Base-by-base conservation (phyloP, 2,797 vertebrate genomes). In the Furcifer pardalis region DNA sequence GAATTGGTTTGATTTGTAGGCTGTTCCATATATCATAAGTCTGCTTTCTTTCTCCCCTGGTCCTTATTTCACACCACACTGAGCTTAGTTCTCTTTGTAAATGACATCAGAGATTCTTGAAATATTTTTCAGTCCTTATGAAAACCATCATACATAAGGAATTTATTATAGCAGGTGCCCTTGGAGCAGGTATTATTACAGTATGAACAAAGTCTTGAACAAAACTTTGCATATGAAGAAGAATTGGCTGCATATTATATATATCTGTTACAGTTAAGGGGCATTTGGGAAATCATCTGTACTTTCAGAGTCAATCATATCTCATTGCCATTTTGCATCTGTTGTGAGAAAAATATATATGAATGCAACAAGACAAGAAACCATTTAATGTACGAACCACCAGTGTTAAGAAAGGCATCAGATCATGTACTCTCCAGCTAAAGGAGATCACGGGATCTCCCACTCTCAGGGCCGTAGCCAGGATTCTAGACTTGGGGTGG, bases 1-100 rank as follows among this genome's bases (percentile, higher is more conserved):
- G 79, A 85, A 71, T 92, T 92, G 40, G 40, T 86, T 88, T 60
- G 30, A 66, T 91, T 90, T 1, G 86, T 62, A 87, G 91, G 89
- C 85, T 83, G 83, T 86, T 85, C 87, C 90, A 71, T 74, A 68
- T 88, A 84, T 90, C 89, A 85, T 66, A 91, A 68, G 27, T 88
- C 46, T 87, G 52, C 82, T 32, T 52, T 76, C 35, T 88, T 19
- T 56, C 52, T 56, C 12, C 72, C 84, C 32, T 56, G 32, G 15
- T 19, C 25, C 27, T n/a, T 46, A 12, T 42, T 7, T 88, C 88
- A 83, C 56, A 81, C 88, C 49, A 85, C 42, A 90, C 49, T 77
- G 79, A 86, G 79, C 89, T 83, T 52, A 13, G 49, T 83, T 90
- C 46, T 75, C 30, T 79, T 91, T 49, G 40, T 84, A 87, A 89